A percentile compares a stretch with the other conserved stretches of the same genome.
Evolutionary conservation across 2,888 invertebrate species (phyloP).

Genomic region (Tachina grossa): DNA sequence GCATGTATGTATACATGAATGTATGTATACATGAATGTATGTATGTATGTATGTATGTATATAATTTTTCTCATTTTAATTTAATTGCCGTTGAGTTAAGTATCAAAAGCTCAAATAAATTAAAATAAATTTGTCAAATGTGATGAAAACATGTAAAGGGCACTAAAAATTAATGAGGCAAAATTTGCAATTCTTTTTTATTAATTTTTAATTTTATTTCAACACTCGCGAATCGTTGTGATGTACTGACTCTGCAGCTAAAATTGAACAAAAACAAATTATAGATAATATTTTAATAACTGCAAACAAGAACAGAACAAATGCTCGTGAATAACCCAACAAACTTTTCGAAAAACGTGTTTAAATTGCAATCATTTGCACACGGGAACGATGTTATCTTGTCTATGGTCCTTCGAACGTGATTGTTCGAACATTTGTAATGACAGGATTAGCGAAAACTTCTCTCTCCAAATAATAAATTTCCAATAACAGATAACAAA

Average conservation of each 20-base stretch:
- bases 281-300: background rate
- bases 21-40: too few species aligned
- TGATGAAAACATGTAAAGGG: conserved; percentile 60
- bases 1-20: background rate
- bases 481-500: too few species aligned
- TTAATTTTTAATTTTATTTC: background rate
- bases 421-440: background rate
- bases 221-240: background rate
- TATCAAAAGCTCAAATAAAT: conserved; percentile 45
- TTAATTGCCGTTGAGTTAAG: conserved; percentile 13
- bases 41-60: too few species aligned
- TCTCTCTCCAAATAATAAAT: background rate
- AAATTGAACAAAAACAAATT: conserved; percentile 20
- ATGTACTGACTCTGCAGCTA: background rate
- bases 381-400: too few species aligned
- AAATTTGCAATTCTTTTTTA: conserved; percentile 21
- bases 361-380: background rate
- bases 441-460: background rate
- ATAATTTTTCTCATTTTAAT: background rate
- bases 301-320: conserved; percentile 10
- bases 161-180: conserved; percentile 62
- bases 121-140: conserved; percentile 57
- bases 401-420: background rate
- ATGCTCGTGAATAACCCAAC: conserved; percentile 21
- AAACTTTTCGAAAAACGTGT: background rate